Evolutionary conservation across 2,113 vertebrate species (phyloP).

Genomic region (Salvelinus fontinalis): DNA sequence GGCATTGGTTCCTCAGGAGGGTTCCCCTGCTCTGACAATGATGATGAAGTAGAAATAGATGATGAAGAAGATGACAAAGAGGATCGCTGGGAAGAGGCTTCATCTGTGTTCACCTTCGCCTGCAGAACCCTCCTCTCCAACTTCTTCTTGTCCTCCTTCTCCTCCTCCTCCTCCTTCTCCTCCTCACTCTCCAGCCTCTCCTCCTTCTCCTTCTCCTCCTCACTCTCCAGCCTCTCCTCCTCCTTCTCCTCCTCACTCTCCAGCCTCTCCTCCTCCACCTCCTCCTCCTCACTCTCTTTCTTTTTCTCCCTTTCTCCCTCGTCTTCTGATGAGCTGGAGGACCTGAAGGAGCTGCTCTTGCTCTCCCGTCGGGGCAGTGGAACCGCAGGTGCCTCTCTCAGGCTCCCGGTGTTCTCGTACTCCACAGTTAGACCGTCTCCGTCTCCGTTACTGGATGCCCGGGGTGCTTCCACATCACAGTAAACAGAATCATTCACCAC

Average conservation of each 20-base stretch:
- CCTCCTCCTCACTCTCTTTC: not conserved
- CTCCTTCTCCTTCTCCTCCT: no score
- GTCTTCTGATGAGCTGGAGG: not conserved
- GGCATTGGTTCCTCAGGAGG: not conserved
- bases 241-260: no score
- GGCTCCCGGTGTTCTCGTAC: no score
- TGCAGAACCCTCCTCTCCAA: not conserved
- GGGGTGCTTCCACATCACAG: no score
- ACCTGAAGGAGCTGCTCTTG: not conserved
- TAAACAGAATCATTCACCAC: no score
- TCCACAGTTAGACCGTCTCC: no score
- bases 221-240: no score
- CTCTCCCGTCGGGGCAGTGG: not conserved
- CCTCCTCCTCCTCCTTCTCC: no score
- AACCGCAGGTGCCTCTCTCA: not conserved
- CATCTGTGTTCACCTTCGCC: not conserved
- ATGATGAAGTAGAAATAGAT: not conserved
- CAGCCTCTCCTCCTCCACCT: no score
- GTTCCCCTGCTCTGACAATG: not conserved
- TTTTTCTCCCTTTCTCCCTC: not conserved
- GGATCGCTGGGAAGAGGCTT: not conserved
- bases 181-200: no score
- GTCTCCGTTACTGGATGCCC: no score
- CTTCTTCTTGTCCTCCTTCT: no score
- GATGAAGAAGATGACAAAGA: not conserved